phyloP scores from a whole-genome alignment of 35 echinoderm and acorn worm genomes.

The Hemicentrotus pulcherrimus region DNA sequence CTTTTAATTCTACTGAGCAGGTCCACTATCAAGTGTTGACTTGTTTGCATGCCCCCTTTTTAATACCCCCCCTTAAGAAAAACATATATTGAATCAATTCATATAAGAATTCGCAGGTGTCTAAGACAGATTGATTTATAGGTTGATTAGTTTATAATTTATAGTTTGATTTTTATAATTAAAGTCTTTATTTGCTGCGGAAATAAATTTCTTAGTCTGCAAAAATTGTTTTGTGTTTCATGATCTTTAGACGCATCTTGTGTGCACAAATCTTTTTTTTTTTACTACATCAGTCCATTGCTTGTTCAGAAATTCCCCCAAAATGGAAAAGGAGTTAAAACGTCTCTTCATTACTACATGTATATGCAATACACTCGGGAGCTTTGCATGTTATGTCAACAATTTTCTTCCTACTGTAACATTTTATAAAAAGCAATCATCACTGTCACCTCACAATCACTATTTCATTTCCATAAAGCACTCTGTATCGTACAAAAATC shows the following conservation, averaged over 20 bases:
- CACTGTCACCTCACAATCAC: background rate
- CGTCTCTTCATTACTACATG: no score
- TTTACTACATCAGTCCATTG: background rate
- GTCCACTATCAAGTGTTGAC: background rate
- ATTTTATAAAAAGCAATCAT: background rate
- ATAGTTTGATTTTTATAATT: no score
- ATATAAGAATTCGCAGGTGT: no score
- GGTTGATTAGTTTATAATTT: no score
- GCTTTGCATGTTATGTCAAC: background rate
- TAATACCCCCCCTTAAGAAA: background rate
- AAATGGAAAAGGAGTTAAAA: background rate
- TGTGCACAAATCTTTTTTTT: background rate
- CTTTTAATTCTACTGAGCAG: background rate
- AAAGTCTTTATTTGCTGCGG: background rate
- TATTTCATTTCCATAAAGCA: background rate
- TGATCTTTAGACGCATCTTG: background rate
- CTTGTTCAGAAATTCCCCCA: background rate
- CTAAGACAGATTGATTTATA: no score
- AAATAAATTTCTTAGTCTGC: background rate
- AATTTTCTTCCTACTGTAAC: background rate
- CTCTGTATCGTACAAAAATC: background rate
- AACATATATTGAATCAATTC: no score
- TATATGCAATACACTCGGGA: background rate
- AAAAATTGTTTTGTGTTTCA: no score
- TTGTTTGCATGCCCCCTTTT: background rate